Evolutionary conservation across 2,797 vertebrate species (phyloP).

Genomic region (Myotis planiceps): DNA sequence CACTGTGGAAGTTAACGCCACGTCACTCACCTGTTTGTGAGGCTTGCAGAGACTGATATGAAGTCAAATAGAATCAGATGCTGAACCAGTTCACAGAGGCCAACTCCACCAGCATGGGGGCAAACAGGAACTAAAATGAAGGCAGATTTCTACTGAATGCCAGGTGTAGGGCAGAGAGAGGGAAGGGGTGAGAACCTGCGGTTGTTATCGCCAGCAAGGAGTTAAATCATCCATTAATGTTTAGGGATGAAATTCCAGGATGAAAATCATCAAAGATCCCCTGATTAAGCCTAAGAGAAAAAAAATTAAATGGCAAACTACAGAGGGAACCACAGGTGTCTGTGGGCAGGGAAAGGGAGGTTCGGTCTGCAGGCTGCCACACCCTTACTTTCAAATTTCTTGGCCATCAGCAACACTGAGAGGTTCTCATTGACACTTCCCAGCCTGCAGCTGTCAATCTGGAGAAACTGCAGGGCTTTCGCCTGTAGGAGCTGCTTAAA

Average conservation of each 20-base stretch:
- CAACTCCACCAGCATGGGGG: slow-evolving; percentile 92
- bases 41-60: slow-evolving; percentile 87
- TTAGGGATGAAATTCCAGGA: neutral
- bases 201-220: neutral
- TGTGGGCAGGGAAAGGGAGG: neutral
- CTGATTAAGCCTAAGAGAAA: neutral
- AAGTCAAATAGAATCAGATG: slow-evolving; percentile 92
- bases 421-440: slow-evolving; percentile 94
- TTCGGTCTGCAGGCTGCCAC: neutral
- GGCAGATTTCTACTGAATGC: neutral
- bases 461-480: slow-evolving; percentile 91
- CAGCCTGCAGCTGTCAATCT: slow-evolving; percentile 93
- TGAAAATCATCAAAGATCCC: neutral
- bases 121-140: slow-evolving; percentile 90
- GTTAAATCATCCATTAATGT: neutral
- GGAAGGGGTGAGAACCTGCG: neutral
- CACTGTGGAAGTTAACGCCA: neutral
- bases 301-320: neutral
- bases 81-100: slow-evolving; percentile 91
- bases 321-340: neutral
- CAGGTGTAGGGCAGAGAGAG: neutral
- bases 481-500: slow-evolving; percentile 94
- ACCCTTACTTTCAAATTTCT: slow-evolving; percentile 90
- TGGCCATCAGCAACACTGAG: slow-evolving; percentile 91
- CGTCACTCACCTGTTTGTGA: slow-evolving; percentile 86